Base-by-base conservation (phyloP, 2,113 vertebrate species). In the Pseudolaguvia tuberculata region DNA sequence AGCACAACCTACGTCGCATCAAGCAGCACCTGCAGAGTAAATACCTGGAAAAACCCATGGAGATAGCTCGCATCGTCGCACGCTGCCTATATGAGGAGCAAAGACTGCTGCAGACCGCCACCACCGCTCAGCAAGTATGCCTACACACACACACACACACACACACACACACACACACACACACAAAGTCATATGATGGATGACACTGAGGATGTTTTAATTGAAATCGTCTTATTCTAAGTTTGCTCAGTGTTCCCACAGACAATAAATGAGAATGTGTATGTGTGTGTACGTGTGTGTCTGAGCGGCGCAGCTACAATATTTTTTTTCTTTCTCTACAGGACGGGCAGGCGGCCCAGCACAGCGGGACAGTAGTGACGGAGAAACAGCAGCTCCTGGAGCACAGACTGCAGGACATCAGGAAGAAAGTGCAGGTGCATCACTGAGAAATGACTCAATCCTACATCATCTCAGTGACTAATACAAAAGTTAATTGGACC, bases 1-100 rank as follows among this genome's bases (percentile, higher is more conserved):
- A 99, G 86, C 97, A 99, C 88, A 99, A 99, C 87, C 91, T 99
- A 78, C 90, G 97, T 50, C 91, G 95, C 80, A 99, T 99, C 83
- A 99, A 99, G 78, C 97, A 98, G 87, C 96, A 99, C 84, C 91
- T 98, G 78, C 96, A 98, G 94, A 98, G 95, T 91, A 95, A 96
- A 17, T 99, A 99, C 76, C 78, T 99, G 84, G 97, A 98, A 87
- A 98, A 97, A 80, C 97, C 97, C 0, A 97, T 98, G 97, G 97
- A 99, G 11, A 98, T 99, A 1, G 97, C 97, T 0, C 93, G 95
- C 29, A 99, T 99, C 0, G 95, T 99, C 58, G 97, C 97, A 73
- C 93, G 96, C 76, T 98, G 97, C 79, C 86, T 99, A 70, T 98
- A 96, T 96, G 97, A 98, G 84, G 97, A 98, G 86, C 93, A 94